Evolutionary conservation across 2,888 invertebrate species (phyloP).

Genomic region (Euproctis similis): DNA sequence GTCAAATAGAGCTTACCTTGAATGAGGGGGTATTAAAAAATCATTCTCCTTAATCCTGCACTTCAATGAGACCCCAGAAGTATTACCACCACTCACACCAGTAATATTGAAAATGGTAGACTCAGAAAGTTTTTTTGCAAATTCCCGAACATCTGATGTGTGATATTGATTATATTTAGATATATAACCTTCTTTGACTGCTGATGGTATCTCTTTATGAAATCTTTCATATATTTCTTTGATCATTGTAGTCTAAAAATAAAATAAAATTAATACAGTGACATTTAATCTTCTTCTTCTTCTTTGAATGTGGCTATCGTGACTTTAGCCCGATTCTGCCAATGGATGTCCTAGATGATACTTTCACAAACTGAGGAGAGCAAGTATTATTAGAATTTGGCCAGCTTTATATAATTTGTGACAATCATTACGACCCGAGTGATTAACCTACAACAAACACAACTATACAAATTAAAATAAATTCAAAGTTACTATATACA

Average conservation of each 20-base stretch:
- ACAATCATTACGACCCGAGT: no score
- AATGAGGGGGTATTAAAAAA: slow-evolving; percentile 81
- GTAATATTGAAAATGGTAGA: slow-evolving; percentile 36
- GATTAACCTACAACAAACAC: no score
- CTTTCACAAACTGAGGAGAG: no score
- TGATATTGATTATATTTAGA: slow-evolving; percentile 39
- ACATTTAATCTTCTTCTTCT: no score
- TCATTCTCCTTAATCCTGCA: slow-evolving; percentile 56
- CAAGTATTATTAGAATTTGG: no score
- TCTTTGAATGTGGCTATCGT: no score
- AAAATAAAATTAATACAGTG: no score
- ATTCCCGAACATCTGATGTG: slow-evolving; percentile 37
- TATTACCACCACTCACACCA: slow-evolving; percentile 74
- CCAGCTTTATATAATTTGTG: no score
- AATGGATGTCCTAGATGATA: no score
- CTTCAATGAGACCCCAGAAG: slow-evolving; percentile 60
- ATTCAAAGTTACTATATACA: no score
- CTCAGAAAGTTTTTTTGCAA: slow-evolving; percentile 45
- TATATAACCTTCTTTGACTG: slow-evolving; percentile 20
- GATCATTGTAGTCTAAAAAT: slow-evolving; percentile 36
- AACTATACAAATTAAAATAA: no score
- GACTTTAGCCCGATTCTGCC: no score
- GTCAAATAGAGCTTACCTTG: slow-evolving; percentile 71
- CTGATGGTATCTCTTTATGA: slow-evolving; percentile 23
- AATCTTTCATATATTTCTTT: slow-evolving; percentile 35